These are phyloP conservation scores for Laterallus jamaicensis DNA, from an alignment of 2,113 vertebrate genomes.

Conservation along the genomic window DNA sequence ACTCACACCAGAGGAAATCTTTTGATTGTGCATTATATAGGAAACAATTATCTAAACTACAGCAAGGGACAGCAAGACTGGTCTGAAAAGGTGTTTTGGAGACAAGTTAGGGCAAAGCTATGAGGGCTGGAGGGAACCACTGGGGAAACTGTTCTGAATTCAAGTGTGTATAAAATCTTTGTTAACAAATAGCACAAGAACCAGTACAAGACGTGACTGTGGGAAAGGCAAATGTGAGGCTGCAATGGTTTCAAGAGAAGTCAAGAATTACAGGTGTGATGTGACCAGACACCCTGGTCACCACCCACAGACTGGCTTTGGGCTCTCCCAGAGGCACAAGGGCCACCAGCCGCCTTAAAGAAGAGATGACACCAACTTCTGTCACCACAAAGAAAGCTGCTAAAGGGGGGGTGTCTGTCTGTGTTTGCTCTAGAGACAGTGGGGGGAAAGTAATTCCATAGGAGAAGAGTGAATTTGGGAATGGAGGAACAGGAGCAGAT, in stretches of 20 bases:
- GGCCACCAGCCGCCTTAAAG: fast-evolving
- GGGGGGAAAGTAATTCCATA: not conserved
- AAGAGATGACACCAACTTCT: not conserved
- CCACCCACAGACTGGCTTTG: fast-evolving
- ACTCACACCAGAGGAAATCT: not conserved
- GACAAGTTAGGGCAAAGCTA: not conserved
- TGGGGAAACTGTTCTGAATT: not conserved
- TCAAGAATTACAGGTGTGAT: not conserved
- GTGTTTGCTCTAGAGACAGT: not conserved
- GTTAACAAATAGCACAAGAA: not conserved
- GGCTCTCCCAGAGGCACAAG: not conserved
- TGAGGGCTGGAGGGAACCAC: not conserved
- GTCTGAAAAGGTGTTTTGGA: not conserved
- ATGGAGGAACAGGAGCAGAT: not conserved
- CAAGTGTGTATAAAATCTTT: not conserved
- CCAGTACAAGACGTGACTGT: not conserved
- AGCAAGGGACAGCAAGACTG: not conserved
- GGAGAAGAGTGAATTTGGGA: not conserved
- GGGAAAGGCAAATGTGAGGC: not conserved
- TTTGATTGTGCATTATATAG: not conserved
- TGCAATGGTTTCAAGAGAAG: not conserved
- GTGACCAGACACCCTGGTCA: not conserved
- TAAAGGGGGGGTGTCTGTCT: not conserved
- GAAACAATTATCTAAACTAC: not conserved
- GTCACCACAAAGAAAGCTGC: not conserved